These are phyloP conservation scores for Poecilia picta DNA, from an alignment of 2,797 vertebrate genomes.

Conservation along the genomic window DNA sequence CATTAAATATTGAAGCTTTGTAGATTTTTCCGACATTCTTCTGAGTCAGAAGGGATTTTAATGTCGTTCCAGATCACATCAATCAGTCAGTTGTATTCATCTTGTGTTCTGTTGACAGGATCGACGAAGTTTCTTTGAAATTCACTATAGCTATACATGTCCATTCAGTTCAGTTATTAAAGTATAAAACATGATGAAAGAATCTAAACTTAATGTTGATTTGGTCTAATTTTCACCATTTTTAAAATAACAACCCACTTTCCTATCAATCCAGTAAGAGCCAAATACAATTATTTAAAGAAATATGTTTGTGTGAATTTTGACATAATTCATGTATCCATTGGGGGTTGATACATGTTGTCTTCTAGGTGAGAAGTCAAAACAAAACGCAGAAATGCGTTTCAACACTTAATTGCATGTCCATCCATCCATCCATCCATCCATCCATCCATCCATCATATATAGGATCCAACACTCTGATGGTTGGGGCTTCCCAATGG, in stretches of 20 bases:
- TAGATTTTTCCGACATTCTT: neutral
- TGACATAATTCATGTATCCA: too few relatives aligned
- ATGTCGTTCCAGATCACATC: neutral
- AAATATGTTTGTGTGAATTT: too few relatives aligned
- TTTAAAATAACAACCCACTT: neutral
- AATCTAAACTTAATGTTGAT: neutral
- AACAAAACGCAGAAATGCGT: neutral
- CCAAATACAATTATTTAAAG: too few relatives aligned
- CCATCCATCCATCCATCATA: neutral
- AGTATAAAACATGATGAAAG: neutral
- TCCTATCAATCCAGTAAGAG: too few relatives aligned
- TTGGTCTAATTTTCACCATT: neutral
- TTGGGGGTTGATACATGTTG: neutral
- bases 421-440: neutral
- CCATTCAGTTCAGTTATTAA: neutral
- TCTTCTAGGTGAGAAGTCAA: neutral
- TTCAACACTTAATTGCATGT: neutral
- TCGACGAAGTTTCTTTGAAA: neutral
- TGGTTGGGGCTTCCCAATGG: conserved; percentile 5
- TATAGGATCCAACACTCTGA: neutral
- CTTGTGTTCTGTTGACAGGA: neutral
- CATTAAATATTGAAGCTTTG: neutral
- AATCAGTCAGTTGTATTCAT: neutral
- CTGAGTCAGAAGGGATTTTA: neutral
- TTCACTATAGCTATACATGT: neutral